Evolutionary conservation across 2,797 vertebrate species (phyloP).

Genomic region (Pterois miles): DNA sequence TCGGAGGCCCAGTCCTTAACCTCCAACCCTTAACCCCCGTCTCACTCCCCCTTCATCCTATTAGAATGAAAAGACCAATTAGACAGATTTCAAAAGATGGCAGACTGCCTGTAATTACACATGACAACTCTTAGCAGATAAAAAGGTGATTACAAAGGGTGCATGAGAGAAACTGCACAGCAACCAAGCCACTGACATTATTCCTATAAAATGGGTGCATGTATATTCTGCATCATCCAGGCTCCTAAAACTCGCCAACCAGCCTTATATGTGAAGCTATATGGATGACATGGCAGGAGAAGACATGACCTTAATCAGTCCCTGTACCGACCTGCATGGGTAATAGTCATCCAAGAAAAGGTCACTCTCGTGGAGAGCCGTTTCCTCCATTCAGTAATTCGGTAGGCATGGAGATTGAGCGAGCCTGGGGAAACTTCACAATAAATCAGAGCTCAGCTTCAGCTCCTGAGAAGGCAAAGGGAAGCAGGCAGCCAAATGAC

Average conservation of each 20-base stretch:
- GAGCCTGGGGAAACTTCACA: conserved; percentile 72
- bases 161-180: conserved; percentile 62
- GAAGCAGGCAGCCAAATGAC: conserved; percentile 79
- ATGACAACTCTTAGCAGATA: conserved; percentile 80
- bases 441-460: conserved; percentile 75
- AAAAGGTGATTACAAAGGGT: conserved; percentile 76
- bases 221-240: conserved; percentile 33
- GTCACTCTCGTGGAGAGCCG: conserved; percentile 62
- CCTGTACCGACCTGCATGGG: conserved; percentile 51
- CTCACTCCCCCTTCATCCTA: conserved; percentile 71
- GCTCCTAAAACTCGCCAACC: conserved; percentile 19
- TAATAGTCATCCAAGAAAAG: conserved; percentile 73
- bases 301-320: conserved; percentile 69
- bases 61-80: conserved; percentile 85
- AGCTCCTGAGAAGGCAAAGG: conserved; percentile 64
- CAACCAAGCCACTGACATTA: conserved; percentile 64
- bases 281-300: conserved; percentile 58
- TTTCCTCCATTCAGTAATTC: conserved; percentile 68
- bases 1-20: conserved; percentile 72
- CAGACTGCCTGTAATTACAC: conserved; percentile 80
- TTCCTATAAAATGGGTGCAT: conserved; percentile 36
- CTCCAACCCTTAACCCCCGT: conserved; percentile 65
- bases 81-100: conserved; percentile 86
- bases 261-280: conserved; percentile 21
- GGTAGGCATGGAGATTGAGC: conserved; percentile 64